Conservation (phyloP, 1,140 invertebrate genomes). For the Mercenaria mercenaria region DNA sequence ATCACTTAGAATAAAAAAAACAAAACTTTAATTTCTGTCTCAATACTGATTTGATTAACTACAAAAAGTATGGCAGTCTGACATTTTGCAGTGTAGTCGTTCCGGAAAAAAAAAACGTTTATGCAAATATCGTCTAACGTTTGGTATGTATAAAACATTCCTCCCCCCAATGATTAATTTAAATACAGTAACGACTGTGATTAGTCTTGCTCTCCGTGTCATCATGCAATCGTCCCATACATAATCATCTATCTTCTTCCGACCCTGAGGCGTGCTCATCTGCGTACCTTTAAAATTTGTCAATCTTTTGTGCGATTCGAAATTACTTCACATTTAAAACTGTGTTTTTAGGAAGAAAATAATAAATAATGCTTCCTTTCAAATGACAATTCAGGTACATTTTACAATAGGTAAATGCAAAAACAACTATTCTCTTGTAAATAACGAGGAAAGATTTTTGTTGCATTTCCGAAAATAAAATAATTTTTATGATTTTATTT, state of each 20-base stretch:
- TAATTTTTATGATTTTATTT: too few species aligned
- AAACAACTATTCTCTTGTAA: too few species aligned
- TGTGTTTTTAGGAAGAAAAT: neutral
- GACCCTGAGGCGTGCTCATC: slow-evolving; percentile 9
- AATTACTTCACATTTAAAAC: neutral
- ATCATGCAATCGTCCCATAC: slow-evolving; percentile 6
- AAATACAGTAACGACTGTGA: neutral
- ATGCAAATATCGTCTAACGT: neutral
- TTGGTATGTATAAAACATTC: slow-evolving; percentile 14
- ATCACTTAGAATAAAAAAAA: too few species aligned
- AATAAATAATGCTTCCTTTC: too few species aligned
- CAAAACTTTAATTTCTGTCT: too few species aligned
- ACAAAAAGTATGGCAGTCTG: too few species aligned
- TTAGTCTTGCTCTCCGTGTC: neutral
- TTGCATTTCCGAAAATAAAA: too few species aligned
- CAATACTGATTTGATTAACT: too few species aligned
- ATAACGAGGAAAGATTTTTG: too few species aligned
- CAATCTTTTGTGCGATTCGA: neutral
- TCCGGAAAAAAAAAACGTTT: neutral
- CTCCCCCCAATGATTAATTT: slow-evolving; percentile 10
- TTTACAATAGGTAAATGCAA: too few species aligned
- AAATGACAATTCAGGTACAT: too few species aligned
- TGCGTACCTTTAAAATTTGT: neutral
- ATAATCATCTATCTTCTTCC: slow-evolving; percentile 13
- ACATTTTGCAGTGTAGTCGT: too few species aligned